Evolutionary conservation across 1,140 invertebrate genomes (phyloP).

Genomic region (Dendroctonus ponderosae): DNA sequence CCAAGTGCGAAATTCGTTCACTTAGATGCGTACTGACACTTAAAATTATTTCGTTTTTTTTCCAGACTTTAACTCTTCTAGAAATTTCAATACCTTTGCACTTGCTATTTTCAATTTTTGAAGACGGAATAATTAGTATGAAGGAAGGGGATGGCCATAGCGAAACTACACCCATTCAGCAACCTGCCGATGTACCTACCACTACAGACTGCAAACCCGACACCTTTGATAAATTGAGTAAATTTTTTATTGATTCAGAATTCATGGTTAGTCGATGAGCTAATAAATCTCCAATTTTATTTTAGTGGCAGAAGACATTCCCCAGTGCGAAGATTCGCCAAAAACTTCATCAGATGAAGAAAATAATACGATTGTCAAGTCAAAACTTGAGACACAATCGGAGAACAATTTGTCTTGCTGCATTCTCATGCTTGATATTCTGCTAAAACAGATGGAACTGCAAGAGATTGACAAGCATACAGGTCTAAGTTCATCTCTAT

Average conservation of each 20-base stretch:
- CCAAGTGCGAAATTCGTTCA: constrained; percentile 61
- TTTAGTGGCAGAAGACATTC: constrained; percentile 16
- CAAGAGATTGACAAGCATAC: constrained; percentile 84
- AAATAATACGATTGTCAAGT: constrained; percentile 53
- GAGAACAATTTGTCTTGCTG: constrained; percentile 87
- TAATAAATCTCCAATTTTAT: constrained; percentile 59
- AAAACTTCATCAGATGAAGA: constrained; percentile 74
- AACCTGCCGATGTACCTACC: constrained; percentile 43
- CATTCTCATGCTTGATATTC: constrained; percentile 93
- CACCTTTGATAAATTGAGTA: no score
- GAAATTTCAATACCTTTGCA: constrained; percentile 86
- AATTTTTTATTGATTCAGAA: constrained; percentile 36
- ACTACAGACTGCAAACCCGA: no score
- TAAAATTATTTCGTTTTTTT: constrained; percentile 7
- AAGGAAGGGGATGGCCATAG: constrained; percentile 56
- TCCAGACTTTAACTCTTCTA: constrained; percentile 74
- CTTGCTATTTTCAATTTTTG: constrained; percentile 86
- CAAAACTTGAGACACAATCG: constrained; percentile 62
- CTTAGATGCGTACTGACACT: constrained; percentile 1
- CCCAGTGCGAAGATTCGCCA: constrained; percentile 55
- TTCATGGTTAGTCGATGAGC: constrained; percentile 44
- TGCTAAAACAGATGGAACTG: constrained; percentile 95
- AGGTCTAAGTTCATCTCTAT: constrained; percentile 74
- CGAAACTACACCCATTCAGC: constrained; percentile 49
- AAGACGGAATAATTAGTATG: constrained; percentile 73